Conservation (phyloP, 2,888 invertebrate species). For the Scrobipalpa atriplicella region DNA sequence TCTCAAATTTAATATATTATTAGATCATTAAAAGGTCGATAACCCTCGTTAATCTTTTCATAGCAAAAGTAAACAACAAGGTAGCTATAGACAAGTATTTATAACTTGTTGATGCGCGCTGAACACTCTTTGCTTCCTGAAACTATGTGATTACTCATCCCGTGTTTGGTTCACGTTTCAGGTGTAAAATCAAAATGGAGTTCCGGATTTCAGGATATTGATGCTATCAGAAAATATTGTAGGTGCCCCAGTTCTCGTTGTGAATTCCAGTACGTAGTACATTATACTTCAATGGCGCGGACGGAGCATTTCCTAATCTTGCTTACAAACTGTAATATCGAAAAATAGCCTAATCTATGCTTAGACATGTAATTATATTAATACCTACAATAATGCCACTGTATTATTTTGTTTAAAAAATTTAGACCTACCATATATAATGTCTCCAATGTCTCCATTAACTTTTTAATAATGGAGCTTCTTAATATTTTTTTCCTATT, state of each 20-base stretch:
- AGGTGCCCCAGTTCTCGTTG: not conserved
- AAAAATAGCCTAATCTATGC: too few relatives aligned
- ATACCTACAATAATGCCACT: too few relatives aligned
- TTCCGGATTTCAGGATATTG: not conserved
- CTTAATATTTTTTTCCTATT: too few relatives aligned
- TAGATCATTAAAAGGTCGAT: constrained; percentile 29
- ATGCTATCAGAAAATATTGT: not conserved
- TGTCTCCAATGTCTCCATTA: too few relatives aligned
- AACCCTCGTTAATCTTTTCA: constrained; percentile 37
- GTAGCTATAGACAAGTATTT: constrained; percentile 40
- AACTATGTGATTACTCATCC: constrained; percentile 19
- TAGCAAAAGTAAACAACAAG: constrained; percentile 35
- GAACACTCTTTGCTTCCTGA: constrained; percentile 32
- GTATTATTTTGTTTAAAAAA: too few relatives aligned
- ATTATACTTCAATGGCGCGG: too few relatives aligned
- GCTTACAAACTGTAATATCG: too few relatives aligned
- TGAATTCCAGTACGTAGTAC: too few relatives aligned
- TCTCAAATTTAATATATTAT: not conserved
- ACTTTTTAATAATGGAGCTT: too few relatives aligned
- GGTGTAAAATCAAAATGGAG: constrained; percentile 10
- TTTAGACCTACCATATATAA: too few relatives aligned
- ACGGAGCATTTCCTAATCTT: too few relatives aligned
- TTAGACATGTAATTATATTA: too few relatives aligned
- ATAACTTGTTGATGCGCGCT: constrained; percentile 37
- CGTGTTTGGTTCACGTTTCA: not conserved